phyloP scores from a whole-genome alignment of 2,888 invertebrate species.

The Lottia scabra region DNA sequence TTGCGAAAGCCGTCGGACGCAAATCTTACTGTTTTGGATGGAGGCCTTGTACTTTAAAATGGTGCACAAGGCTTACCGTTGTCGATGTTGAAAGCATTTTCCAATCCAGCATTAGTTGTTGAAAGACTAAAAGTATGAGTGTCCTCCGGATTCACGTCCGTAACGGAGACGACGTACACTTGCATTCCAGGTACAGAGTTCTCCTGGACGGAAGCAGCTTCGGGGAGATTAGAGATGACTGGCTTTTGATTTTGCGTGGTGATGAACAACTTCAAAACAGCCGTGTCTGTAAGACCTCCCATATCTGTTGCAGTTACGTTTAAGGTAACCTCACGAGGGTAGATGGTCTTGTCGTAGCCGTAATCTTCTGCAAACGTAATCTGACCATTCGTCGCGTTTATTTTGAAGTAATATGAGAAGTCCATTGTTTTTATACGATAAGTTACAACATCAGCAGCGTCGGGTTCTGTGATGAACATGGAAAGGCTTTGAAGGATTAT shows the following conservation, averaged over 20 bases:
- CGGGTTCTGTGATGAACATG: too few species aligned
- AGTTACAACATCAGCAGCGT: not conserved
- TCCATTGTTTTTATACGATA: not conserved
- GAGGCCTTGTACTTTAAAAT: too few species aligned
- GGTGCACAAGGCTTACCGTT: too few species aligned
- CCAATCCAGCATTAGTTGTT: not conserved
- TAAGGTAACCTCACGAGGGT: not conserved
- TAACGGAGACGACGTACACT: not conserved
- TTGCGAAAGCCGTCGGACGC: too few species aligned
- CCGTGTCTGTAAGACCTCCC: not conserved
- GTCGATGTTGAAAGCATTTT: too few species aligned
- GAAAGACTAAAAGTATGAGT: not conserved
- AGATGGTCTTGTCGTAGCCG: not conserved
- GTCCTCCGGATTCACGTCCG: not conserved
- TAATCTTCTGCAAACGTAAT: not conserved
- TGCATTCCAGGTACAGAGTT: not conserved
- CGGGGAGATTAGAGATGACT: not conserved
- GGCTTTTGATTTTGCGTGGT: not conserved
- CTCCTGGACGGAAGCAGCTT: not conserved
- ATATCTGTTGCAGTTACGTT: not conserved
- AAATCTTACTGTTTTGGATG: too few species aligned
- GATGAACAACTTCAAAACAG: not conserved
- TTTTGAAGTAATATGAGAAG: not conserved
- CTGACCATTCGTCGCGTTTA: not conserved
- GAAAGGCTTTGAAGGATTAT: too few species aligned